Conservation (phyloP, 2,797 vertebrate genomes). For the Fratercula arctica region DNA sequence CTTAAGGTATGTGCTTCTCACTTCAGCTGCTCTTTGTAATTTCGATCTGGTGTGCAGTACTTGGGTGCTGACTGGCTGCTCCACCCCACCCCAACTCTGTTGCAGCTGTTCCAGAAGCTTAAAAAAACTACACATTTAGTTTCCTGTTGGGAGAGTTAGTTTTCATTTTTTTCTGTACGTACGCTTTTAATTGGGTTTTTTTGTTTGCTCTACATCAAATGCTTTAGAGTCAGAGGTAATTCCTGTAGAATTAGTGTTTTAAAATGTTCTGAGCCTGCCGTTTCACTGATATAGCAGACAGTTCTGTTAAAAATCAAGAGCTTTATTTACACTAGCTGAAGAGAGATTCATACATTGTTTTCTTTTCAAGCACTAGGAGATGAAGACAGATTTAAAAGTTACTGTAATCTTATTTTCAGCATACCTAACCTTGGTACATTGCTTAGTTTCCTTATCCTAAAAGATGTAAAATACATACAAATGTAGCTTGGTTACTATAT, state of each 20-base stretch:
- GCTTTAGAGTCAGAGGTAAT: neutral
- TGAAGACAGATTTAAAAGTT: neutral
- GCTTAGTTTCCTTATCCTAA: neutral
- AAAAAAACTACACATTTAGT: neutral
- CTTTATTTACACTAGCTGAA: neutral
- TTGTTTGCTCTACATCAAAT: neutral
- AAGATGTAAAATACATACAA: neutral
- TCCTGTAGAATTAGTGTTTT: neutral
- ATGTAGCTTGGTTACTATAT: neutral
- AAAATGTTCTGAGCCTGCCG: neutral
- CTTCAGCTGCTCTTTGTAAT: neutral
- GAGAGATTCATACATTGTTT: neutral
- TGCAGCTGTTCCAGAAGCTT: neutral
- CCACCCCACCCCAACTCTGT: too few species aligned
- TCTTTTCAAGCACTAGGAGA: neutral
- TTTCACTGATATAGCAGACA: neutral
- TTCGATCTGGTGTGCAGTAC: neutral
- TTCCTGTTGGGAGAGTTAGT: neutral
- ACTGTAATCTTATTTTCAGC: neutral
- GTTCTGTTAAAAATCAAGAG: neutral
- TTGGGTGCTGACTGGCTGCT: neutral
- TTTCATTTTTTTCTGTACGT: neutral
- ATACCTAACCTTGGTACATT: neutral
- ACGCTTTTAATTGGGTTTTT: neutral
- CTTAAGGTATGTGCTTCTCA: neutral